Evolutionary conservation across 1,140 invertebrate species (phyloP), one percentile per base, ranked within the genome.

Genomic region (Zaprionus africanus): DNA sequence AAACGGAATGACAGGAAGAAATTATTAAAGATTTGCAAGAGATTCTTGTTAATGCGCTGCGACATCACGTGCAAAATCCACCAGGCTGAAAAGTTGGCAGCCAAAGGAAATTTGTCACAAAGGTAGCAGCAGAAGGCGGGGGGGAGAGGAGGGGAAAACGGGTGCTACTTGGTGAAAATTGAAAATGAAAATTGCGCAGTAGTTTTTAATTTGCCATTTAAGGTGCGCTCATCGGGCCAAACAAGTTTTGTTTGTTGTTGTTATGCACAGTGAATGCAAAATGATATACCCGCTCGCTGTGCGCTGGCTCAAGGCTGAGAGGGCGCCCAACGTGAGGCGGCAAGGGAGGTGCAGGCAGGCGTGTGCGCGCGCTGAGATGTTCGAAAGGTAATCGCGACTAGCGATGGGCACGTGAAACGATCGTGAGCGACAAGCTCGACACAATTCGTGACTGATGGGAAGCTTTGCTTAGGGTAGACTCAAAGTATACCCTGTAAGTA

Each of bases 151-250:
- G 7, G 28, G 28, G 28, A 2, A 19, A 9, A 17, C 57, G 7
- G 41, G 41, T 62, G 59, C 58, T 60, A 41, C 43, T 38, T 57
- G 51, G 51, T 70, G 58, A 62, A 76, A 78, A 78, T 74, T 74
- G 64, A 57, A 73, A 34, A 11, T 70, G 58, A 66, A 76, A 75
- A 78, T 69, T 46, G 69, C 75, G 75, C 75, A 77, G 75, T 67
- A 63, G 63, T 56, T 75, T 75, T 79, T 86, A 76, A 86, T 87
- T 83, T 80, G 66, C 83, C 84, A 78, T 87, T 87, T 87, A 83
- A 75, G 83, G 83, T 65, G 71, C 64, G 62, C 69, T 66, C 63
- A 54, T 38, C 17, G 11, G 17, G 34, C 15, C 53, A 56, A 51
- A 51, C 67, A 64, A 64, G 41, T 65, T 57, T n/a, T 43, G 38